These are phyloP conservation scores for Mus minutoides DNA, from an alignment of 2,797 vertebrate genomes.

Conservation along the genomic window DNA sequence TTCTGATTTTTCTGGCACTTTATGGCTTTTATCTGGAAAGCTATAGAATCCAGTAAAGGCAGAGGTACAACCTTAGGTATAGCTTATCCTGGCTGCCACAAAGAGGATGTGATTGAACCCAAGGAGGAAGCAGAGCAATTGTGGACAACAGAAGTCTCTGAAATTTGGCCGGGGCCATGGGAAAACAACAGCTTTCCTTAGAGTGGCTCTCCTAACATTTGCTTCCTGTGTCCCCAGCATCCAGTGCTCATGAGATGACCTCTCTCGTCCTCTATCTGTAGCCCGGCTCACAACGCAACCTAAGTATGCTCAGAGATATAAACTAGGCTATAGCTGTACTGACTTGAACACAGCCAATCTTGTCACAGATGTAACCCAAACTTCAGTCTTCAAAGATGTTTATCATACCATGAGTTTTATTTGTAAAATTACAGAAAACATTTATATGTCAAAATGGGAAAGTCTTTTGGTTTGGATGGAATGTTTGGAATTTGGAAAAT, in stretches of 20 bases:
- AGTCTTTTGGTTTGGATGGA: background rate
- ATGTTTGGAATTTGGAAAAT: conserved; percentile 51
- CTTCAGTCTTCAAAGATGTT: conserved; percentile 28
- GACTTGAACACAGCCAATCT: background rate
- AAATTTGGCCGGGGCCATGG: background rate
- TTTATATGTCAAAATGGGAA: background rate
- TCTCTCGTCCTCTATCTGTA: background rate
- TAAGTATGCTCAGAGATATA: background rate
- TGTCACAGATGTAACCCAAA: background rate
- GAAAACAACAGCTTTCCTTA: background rate
- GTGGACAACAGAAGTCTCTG: background rate
- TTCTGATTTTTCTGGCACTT: background rate
- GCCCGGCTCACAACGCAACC: background rate
- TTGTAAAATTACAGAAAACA: conserved; percentile 40
- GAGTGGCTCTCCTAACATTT: background rate
- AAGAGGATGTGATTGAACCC: background rate
- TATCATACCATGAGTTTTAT: conserved; percentile 32
- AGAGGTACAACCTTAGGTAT: background rate
- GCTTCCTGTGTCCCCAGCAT: background rate
- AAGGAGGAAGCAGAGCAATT: background rate
- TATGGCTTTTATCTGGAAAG: background rate
- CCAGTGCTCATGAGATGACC: background rate
- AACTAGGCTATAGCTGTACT: background rate
- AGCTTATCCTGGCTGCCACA: background rate
- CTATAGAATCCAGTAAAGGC: background rate